Evolutionary conservation across 2,888 invertebrate genomes (phyloP), one percentile per base, ranked within the genome.

Genomic region (Chouioia cunea): DNA sequence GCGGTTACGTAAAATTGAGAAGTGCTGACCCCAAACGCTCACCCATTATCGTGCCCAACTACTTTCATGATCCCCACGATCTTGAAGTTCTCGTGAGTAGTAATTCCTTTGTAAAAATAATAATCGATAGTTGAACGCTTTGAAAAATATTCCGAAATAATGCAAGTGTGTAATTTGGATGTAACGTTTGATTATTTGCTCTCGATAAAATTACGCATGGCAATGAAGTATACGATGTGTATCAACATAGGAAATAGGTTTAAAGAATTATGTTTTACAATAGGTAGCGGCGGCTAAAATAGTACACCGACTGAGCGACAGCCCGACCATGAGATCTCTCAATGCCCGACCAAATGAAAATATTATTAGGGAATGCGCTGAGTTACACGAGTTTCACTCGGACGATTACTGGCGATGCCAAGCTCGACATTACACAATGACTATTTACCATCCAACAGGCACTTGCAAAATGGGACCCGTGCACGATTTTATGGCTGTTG

Each of bases 1-100:
- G 91, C 54, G 95, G 95, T 0, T 88, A 87, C 75, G 81, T 95
- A 15, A 87, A 89, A 76, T 85, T 98, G 1, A 89, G 87, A 76
- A 91, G 93, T 58, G 86, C 87, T 0, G 89, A 94, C 81, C 93
- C 96, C 0, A 87, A 88, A 65, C 88, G 91, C 0, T 91, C 93
- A 75, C 96, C 97, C 0, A 83, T 90, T n/a, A 95, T 98, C 71
- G 92, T 93, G 83, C 93, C 97, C 0, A 96, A 97, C 83, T 97
- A 97, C 83, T 93, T 91, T 78, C 85, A 89, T 0, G 89, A 94
- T 79, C 91, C 91, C 0, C 85, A 89, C 46, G 97, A 97, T 81
- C 81, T 94, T 22, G 88, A 90, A 76, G 85, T 91, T 65, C 84
- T 94, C 87, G 93, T 94, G 89, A 87, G 89, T 83, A 56, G 16